A percentile compares a stretch with the other conserved stretches of the same genome.
These are phyloP conservation scores for Arvicanthis niloticus DNA, from an alignment of 2,113 vertebrate species.

Conservation along the genomic window DNA sequence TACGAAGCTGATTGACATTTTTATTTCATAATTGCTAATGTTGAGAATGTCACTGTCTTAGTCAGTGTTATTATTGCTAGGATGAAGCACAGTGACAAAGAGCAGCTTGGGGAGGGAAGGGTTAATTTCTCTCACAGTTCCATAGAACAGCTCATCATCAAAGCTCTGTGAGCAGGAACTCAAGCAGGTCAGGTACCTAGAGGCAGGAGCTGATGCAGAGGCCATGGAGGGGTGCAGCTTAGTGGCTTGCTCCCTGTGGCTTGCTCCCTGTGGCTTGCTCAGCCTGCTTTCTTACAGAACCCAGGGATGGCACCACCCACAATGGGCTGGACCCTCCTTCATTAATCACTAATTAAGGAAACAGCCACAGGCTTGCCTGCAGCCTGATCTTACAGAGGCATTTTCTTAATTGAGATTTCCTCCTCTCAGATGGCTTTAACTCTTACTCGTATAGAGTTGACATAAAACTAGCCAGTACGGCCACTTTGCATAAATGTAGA, in stretches of 20 bases:
- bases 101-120: not conserved
- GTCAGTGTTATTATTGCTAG: not conserved
- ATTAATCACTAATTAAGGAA: not conserved
- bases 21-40: not conserved
- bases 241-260: not conserved
- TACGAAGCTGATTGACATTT: not conserved
- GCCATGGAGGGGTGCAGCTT: not conserved
- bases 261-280: not conserved
- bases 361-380: not conserved
- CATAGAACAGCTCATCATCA: not conserved
- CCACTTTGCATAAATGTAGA: not conserved
- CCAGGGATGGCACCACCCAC: not conserved
- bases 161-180: not conserved
- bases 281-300: not conserved
- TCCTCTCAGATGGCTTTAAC: not conserved
- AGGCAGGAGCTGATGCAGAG: not conserved
- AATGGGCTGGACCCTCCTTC: not conserved
- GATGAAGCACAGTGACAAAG: not conserved
- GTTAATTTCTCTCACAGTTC: not conserved
- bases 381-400: not conserved
- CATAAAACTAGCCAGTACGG: not conserved
- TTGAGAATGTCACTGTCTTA: not conserved
- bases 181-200: not conserved
- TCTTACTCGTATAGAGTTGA: not conserved
- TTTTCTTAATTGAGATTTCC: not conserved